Percentiles rank a stretch among this genome's conserved stretches.
Evolutionary conservation across 92 coral and sea anemone species (phyloP).

Genomic region (Palythoa heliodiscus): DNA sequence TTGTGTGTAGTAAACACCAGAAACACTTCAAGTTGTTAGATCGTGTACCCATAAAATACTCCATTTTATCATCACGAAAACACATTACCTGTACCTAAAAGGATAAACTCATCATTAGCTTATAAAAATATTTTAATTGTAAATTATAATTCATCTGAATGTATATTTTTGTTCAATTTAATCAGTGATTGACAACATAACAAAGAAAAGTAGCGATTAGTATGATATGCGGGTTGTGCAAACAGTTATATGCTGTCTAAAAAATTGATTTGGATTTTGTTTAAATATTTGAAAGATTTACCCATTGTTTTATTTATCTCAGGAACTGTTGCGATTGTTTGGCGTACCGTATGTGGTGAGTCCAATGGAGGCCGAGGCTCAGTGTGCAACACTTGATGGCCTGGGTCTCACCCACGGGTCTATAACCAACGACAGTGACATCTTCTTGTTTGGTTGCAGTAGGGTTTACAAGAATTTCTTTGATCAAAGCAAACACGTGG

Average conservation of each 20-base stretch:
- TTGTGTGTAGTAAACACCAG: constrained; percentile 38
- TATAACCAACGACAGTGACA: constrained; percentile 95
- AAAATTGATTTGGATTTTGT: too few species aligned
- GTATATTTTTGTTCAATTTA: too few species aligned
- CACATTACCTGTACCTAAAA: too few species aligned
- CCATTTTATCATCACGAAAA: too few species aligned
- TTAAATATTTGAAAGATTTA: constrained; percentile 7
- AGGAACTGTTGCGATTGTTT: constrained; percentile 91
- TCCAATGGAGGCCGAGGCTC: constrained; percentile 99
- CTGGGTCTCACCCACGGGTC: constrained; percentile 82
- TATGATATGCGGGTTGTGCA: too few species aligned
- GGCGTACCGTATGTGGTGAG: constrained; percentile 95
- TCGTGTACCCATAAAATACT: not conserved
- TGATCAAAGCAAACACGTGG: constrained; percentile 83
- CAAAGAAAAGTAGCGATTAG: too few species aligned
- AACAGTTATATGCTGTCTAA: too few species aligned
- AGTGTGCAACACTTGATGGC: constrained; percentile 82
- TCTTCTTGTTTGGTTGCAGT: constrained; percentile 90
- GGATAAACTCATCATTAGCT: not conserved
- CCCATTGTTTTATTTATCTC: not conserved
- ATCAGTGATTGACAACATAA: too few species aligned
- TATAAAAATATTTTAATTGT: too few species aligned
- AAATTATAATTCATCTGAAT: too few species aligned
- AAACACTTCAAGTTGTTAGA: not conserved
- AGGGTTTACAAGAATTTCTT: constrained; percentile 91